These are phyloP conservation scores for Brachyhypopomus gauderio DNA, from an alignment of 2,113 vertebrate species.

Conservation along the genomic window DNA sequence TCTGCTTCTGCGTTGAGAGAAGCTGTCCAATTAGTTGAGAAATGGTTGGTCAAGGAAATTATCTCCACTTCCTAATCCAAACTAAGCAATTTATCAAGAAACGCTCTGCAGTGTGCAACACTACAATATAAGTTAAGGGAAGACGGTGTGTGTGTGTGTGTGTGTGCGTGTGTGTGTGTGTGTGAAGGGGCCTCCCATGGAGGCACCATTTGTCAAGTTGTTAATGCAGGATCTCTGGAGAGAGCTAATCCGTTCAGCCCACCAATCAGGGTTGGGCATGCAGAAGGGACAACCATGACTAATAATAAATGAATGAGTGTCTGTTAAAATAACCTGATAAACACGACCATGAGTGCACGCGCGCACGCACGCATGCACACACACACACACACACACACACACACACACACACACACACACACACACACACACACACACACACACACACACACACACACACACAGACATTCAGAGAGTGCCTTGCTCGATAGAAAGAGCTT, in stretches of 20 bases:
- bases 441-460: neutral
- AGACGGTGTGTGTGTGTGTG: neutral
- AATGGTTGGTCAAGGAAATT: conserved; percentile 71
- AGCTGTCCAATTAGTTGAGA: conserved; percentile 73
- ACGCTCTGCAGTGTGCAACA: neutral
- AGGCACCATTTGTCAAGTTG: conserved; percentile 52
- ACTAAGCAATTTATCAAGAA: conserved; percentile 41
- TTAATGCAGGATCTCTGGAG: conserved; percentile 50
- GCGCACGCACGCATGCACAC: too few species aligned
- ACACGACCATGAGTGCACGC: neutral
- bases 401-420: too few species aligned
- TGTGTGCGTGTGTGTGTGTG: conserved; percentile 19
- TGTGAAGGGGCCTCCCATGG: conserved; percentile 46
- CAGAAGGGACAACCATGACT: conserved; percentile 20
- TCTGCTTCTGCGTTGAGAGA: conserved; percentile 76
- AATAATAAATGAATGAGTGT: conserved; percentile 26
- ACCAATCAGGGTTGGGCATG: conserved; percentile 38
- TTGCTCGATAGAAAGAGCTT: too few species aligned
- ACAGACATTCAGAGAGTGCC: too few species aligned
- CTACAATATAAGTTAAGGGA: neutral
- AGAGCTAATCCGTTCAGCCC: conserved; percentile 39
- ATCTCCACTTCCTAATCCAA: conserved; percentile 59
- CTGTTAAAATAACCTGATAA: conserved; percentile 3
- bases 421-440: too few species aligned
- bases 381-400: too few species aligned